Conservation (phyloP, 2,888 invertebrate species). For the Gastrophysa polygoni region DNA sequence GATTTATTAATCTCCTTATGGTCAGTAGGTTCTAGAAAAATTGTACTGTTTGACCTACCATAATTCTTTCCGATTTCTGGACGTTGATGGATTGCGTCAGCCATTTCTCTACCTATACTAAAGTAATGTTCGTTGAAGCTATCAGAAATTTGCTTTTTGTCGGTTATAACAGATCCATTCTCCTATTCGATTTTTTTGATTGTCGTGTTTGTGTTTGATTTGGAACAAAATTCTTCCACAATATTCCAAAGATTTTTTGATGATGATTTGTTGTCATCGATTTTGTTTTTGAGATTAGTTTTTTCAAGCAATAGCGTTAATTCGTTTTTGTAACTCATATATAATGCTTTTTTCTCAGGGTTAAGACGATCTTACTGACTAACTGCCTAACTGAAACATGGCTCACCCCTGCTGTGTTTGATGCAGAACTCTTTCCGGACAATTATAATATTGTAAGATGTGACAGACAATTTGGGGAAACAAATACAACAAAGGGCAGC, state of each 20-base stretch:
- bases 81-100: conserved; percentile 2
- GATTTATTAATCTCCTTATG: background rate
- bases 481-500: no score
- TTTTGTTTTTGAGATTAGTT: conserved; percentile 5
- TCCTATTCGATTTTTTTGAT: background rate
- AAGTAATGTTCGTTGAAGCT: background rate
- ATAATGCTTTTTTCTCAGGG: background rate
- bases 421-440: no score
- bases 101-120: conserved; percentile 6
- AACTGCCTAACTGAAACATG: no score
- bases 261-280: conserved; percentile 2
- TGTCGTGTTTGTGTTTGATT: background rate
- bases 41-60: background rate
- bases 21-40: conserved; percentile 1
- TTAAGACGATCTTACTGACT: no score
- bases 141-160: background rate
- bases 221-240: background rate
- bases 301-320: background rate
- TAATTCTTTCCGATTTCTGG: background rate
- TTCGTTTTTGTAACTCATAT: conserved; percentile 1
- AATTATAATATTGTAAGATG: no score
- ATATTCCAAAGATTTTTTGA: conserved; percentile 1
- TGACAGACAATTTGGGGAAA: no score
- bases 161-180: background rate
- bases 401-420: no score